phyloP scores from a whole-genome alignment of 2,113 vertebrate species.

The Trematomus loennbergii region DNA sequence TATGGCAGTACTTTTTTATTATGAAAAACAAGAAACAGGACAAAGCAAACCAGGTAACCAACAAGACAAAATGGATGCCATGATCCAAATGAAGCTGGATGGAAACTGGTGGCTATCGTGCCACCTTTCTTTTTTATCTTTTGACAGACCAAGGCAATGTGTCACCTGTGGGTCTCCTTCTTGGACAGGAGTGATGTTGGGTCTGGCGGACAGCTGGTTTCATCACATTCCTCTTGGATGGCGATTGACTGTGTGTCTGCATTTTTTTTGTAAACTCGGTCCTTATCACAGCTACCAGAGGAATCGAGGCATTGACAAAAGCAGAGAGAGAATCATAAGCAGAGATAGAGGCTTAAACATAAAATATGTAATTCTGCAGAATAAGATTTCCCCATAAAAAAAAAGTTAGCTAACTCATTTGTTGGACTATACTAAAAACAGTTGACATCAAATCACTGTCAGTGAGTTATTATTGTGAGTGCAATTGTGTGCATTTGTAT shows the following conservation, averaged over 20 bases:
- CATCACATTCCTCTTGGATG: conserved; percentile 94
- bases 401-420: background rate
- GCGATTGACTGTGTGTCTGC: conserved; percentile 95
- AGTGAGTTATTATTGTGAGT: background rate
- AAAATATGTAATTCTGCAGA: background rate
- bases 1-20: conserved; percentile 51
- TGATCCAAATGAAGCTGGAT: conserved; percentile 23
- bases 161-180: conserved; percentile 99
- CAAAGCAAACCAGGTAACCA: background rate
- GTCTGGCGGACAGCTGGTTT: conserved; percentile 94
- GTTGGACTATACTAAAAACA: background rate
- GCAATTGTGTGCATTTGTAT: background rate
- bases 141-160: conserved; percentile 57
- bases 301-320: conserved; percentile 33
- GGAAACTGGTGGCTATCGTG: conserved; percentile 88
- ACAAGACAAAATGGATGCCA: conserved; percentile 17
- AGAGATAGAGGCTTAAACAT: background rate
- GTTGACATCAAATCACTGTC: conserved; percentile 6
- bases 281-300: conserved; percentile 92
- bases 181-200: conserved; percentile 96
- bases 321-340: conserved; percentile 19
- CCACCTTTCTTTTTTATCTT: conserved; percentile 17
- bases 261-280: conserved; percentile 97
- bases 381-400: background rate
- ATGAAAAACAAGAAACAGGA: conserved; percentile 25